phyloP scores from a whole-genome alignment of 2,888 invertebrate species.

The Pandemis heparana region DNA sequence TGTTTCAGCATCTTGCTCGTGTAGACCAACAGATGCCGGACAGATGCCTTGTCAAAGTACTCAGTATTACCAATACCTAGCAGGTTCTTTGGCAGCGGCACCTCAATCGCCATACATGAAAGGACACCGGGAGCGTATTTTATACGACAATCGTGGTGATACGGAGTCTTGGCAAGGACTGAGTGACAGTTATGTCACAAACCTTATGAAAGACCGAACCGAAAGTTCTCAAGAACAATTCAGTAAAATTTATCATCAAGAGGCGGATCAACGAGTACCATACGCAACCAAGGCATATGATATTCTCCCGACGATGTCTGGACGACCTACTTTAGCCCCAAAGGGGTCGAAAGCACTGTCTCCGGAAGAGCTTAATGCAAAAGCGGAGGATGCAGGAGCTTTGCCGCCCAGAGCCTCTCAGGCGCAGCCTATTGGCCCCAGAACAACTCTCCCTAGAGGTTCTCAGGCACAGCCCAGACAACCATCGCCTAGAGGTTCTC shows the following conservation, averaged over 20 bases:
- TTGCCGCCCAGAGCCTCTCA: neutral
- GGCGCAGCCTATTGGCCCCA: neutral
- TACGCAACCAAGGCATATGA: neutral
- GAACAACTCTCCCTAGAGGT: neutral
- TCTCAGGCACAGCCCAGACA: neutral
- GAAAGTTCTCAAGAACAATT: neutral
- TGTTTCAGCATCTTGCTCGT: neutral
- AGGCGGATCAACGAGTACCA: neutral
- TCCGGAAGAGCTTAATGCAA: neutral
- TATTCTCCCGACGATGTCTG: neutral
- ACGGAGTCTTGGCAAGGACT: neutral
- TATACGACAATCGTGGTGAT: neutral
- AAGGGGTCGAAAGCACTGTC: neutral
- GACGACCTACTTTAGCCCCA: neutral
- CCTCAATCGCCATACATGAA: neutral
- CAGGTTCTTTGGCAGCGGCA: neutral
- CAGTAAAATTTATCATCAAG: neutral
- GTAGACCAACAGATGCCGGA: neutral
- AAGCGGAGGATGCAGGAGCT: neutral
- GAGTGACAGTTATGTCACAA: neutral
- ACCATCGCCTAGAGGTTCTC: neutral
- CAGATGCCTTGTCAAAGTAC: neutral
- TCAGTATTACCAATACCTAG: neutral
- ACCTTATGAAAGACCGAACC: neutral
- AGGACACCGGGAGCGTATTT: neutral